Evolutionary conservation across 2,888 invertebrate genomes (phyloP).

Genomic region (Heliconius ismenius): DNA sequence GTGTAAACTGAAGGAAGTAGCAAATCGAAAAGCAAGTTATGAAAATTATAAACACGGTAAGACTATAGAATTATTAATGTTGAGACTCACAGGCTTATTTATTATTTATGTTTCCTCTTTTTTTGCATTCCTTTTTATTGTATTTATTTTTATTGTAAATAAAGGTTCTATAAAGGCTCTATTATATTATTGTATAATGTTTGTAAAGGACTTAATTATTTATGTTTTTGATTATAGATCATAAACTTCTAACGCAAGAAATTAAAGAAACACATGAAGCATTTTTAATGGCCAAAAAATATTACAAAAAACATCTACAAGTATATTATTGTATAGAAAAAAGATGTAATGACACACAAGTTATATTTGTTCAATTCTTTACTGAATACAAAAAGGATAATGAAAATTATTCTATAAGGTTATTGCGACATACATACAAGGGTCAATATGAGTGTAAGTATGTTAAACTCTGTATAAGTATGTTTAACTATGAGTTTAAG

Average conservation of each 20-base stretch:
- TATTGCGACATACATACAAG: slow-evolving; percentile 57
- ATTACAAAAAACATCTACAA: slow-evolving; percentile 71
- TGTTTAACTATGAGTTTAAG: too few relatives aligned
- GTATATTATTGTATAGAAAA: slow-evolving; percentile 71
- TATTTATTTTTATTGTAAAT: too few relatives aligned
- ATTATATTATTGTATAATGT: too few relatives aligned
- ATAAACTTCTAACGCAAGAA: slow-evolving; percentile 67
- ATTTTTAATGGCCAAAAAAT: slow-evolving; percentile 74
- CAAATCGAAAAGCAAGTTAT: slow-evolving; percentile 59
- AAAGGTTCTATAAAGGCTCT: too few relatives aligned
- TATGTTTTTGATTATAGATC: slow-evolving; percentile 54
- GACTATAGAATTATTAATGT: slow-evolving; percentile 3
- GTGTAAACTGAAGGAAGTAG: slow-evolving; percentile 56
- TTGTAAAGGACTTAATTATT: neutral
- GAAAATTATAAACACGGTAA: slow-evolving; percentile 67
- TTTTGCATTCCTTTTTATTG: too few relatives aligned
- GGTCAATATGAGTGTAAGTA: slow-evolving; percentile 67
- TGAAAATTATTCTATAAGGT: slow-evolving; percentile 64
- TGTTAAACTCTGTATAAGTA: too few relatives aligned
- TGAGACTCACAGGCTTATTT: neutral
- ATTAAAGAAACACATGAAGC: slow-evolving; percentile 77
- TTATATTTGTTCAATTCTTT: slow-evolving; percentile 71
- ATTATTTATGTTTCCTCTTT: neutral
- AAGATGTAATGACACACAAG: slow-evolving; percentile 55
- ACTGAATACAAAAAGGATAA: slow-evolving; percentile 69